Base-by-base conservation (phyloP, 2,113 vertebrate genomes). In the Ciconia maguari region DNA sequence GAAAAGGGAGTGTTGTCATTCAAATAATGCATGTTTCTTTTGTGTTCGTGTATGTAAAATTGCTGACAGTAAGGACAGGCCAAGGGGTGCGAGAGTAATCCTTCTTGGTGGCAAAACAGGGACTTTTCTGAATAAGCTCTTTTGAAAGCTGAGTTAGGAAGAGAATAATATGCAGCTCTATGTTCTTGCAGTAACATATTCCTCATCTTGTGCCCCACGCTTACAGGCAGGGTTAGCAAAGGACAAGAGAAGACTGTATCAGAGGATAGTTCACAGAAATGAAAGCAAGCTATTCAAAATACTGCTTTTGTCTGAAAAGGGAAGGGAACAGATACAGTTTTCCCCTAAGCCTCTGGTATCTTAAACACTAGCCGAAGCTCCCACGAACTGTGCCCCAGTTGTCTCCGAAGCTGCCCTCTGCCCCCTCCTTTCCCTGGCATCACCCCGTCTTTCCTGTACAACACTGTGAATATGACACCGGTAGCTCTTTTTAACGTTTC, bases 401-500 rank as follows among this genome's bases (percentile, higher is more conserved):
- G 88, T 58, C 75, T 13, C n/a, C 8, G 2, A 26, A 46, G 38
- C 44, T 54, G 48, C 52, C 10, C 49, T 32, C 51, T 55, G 52
- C 34, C 55, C 68, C 65, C 82, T 89, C 18, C 5, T 83, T 93
- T 88, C 91, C 89, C 76, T 4, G 4, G 55, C 51, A 11, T 87
- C 75, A 65, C 83, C 87, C 87, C 82, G 3, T 82, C 81, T 69
- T 72, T 87, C 96, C 88, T 90, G 55, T 68, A 64, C 83, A 81
- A 87, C 97, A 97, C 97, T 98, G 95, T 96, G 94, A 97, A 97
- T 96, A 71, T 62, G 87, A 95, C 95, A 87, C 16, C 70, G 0
- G 85, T 82, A 83, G 75, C 91, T 94, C 57, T 90, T 85, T 36
- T 34, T 34, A 71, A 64, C 8, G 0, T 83, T 90, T 71, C 70